phyloP scores from a whole-genome alignment of 2,797 vertebrate genomes.

The Mallotus villosus region DNA sequence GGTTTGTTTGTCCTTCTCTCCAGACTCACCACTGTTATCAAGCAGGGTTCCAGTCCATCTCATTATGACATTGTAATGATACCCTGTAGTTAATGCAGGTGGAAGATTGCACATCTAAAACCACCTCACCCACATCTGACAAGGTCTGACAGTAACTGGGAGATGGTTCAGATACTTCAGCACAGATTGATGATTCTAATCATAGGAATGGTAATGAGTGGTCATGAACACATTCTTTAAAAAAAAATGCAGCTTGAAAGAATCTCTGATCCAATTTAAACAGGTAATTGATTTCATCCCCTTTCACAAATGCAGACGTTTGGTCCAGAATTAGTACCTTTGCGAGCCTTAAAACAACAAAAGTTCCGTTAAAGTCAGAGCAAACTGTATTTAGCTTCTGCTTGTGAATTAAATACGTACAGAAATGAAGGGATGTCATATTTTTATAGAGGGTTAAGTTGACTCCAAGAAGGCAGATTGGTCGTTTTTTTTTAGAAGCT shows the following conservation, averaged over 20 bases:
- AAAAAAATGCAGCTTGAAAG: too few relatives aligned
- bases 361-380: background rate
- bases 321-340: background rate
- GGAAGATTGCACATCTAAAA: background rate
- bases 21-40: background rate
- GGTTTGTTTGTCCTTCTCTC: background rate
- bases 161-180: background rate
- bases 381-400: constrained; percentile 6
- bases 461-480: constrained; percentile 7
- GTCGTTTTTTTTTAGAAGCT: constrained; percentile 4
- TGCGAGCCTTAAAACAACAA: background rate
- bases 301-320: background rate
- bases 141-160: background rate
- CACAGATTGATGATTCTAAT: background rate
- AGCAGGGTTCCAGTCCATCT: background rate
- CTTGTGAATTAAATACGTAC: constrained; percentile 2
- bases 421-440: constrained; percentile 14
- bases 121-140: background rate
- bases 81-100: background rate
- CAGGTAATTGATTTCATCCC: too few relatives aligned
- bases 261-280: too few relatives aligned
- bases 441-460: constrained; percentile 3
- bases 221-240: background rate
- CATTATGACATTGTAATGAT: background rate
- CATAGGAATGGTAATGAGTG: background rate